phyloP scores from a whole-genome alignment of 2,888 invertebrate genomes.

The Chymomyza fuscimana region DNA sequence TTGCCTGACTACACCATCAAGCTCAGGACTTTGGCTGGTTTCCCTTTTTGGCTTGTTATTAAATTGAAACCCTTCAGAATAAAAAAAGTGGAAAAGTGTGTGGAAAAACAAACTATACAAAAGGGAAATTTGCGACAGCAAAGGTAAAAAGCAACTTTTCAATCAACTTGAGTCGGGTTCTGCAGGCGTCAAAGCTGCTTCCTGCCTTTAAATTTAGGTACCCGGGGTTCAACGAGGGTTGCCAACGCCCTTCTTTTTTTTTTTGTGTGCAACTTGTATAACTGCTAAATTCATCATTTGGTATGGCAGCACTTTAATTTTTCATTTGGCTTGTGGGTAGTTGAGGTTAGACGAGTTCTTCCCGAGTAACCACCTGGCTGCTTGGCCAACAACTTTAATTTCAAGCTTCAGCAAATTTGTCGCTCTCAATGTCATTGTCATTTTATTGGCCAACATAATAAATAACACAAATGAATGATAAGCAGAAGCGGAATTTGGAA shows the following conservation, averaged over 20 bases:
- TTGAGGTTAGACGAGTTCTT: not conserved
- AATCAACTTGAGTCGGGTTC: slow-evolving; percentile 69
- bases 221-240: not conserved
- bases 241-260: not conserved
- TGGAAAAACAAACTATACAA: slow-evolving; percentile 14
- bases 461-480: slow-evolving; percentile 23
- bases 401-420: slow-evolving; percentile 45
- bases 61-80: slow-evolving; percentile 51
- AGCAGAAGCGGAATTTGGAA: not conserved
- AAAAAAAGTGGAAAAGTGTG: not conserved
- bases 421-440: slow-evolving; percentile 8
- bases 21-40: slow-evolving; percentile 24
- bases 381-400: slow-evolving; percentile 28
- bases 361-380: too few species aligned
- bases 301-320: not conserved
- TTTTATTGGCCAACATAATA: slow-evolving; percentile 39
- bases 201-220: not conserved
- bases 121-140: slow-evolving; percentile 27
- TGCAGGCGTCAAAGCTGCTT: not conserved
- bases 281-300: slow-evolving; percentile 5
- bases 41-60: slow-evolving; percentile 29
- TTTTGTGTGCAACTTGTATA: not conserved
- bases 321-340: not conserved
- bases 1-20: slow-evolving; percentile 5
- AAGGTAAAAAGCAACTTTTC: slow-evolving; percentile 64